A percentile compares a stretch with the other conserved stretches of the same genome.
phyloP scores from a whole-genome alignment of 1,140 invertebrate genomes.

The Drosophila nigrodunni region DNA sequence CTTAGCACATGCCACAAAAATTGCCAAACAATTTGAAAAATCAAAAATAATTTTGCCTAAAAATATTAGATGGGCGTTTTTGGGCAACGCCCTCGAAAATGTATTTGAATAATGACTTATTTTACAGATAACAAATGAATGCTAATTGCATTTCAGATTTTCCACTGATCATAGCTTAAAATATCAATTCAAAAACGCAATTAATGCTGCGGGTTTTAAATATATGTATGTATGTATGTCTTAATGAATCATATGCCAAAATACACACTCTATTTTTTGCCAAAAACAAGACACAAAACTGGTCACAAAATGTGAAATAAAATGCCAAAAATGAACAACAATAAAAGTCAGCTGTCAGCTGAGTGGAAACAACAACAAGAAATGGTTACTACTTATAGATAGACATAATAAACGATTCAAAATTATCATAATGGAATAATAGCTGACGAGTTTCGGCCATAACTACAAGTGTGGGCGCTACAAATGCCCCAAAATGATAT shows the following conservation, averaged over 20 bases:
- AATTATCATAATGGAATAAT: constrained; percentile 70
- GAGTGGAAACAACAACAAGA: constrained; percentile 42
- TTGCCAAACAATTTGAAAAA: constrained; percentile 28
- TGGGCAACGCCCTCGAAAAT: constrained; percentile 19
- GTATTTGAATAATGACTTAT: constrained; percentile 42
- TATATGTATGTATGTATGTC: no score
- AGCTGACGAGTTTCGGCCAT: constrained; percentile 40
- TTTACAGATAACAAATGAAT: constrained; percentile 61
- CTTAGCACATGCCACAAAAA: constrained; percentile 22
- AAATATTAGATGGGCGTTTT: constrained; percentile 30
- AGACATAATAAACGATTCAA: constrained; percentile 15
- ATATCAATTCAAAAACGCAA: constrained; percentile 32
- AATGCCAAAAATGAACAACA: constrained; percentile 20
- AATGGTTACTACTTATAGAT: constrained; percentile 27
- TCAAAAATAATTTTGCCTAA: constrained; percentile 25
- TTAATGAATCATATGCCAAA: constrained; percentile 40
- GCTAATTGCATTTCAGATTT: constrained; percentile 69
- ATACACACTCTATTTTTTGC: constrained; percentile 26
- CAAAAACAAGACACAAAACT: constrained; percentile 38
- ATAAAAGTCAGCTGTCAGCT: constrained; percentile 60
- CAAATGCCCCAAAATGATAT: constrained; percentile 4
- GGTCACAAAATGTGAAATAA: constrained; percentile 40
- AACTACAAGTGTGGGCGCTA: constrained; percentile 61
- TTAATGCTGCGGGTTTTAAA: constrained; percentile 2
- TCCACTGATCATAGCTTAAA: constrained; percentile 24